Conservation (phyloP, 2,888 invertebrate genomes). For the Falcaria lacertinaria region DNA sequence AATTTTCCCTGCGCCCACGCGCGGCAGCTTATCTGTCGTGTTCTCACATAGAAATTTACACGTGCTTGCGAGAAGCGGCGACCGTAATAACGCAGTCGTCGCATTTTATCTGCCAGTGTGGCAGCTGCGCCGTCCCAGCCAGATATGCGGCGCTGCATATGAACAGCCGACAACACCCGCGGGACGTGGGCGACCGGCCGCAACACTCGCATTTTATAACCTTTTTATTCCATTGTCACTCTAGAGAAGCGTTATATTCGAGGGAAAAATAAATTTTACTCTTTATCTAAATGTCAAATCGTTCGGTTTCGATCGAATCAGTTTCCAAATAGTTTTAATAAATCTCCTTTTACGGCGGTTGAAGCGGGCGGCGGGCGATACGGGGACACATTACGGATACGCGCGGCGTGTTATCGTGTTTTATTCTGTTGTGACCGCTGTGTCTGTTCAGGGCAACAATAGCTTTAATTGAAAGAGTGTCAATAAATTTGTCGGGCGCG, state of each 20-base stretch:
- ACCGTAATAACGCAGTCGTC: slow-evolving; percentile 66
- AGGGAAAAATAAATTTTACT: slow-evolving; percentile 77
- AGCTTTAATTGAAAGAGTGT: slow-evolving; percentile 79
- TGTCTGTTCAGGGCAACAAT: slow-evolving; percentile 67
- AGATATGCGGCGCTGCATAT: slow-evolving; percentile 48
- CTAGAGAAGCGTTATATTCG: slow-evolving; percentile 56
- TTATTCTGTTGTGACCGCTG: slow-evolving; percentile 71
- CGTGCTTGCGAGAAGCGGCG: slow-evolving; percentile 65
- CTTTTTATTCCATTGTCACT: slow-evolving; percentile 79
- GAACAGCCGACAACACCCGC: slow-evolving; percentile 61
- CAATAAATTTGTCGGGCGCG: slow-evolving; percentile 74
- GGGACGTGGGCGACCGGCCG: slow-evolving; percentile 69
- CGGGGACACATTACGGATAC: slow-evolving; percentile 64
- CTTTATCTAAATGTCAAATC: slow-evolving; percentile 80
- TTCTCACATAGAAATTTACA: slow-evolving; percentile 77
- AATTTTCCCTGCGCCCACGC: slow-evolving; percentile 65
- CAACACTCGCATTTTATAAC: slow-evolving; percentile 74
- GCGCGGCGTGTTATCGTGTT: slow-evolving; percentile 74
- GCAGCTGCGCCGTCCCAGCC: slow-evolving; percentile 47
- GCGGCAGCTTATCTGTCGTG: slow-evolving; percentile 57
- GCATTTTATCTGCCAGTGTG: slow-evolving; percentile 65
- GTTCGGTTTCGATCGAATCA: slow-evolving; percentile 78
- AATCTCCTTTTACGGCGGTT: slow-evolving; percentile 76
- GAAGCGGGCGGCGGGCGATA: slow-evolving; percentile 62
- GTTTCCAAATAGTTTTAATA: slow-evolving; percentile 80